A percentile compares a stretch with the other conserved stretches of the same genome.
Evolutionary conservation across 1,140 invertebrate genomes (phyloP).

Genomic region (Centruroides sculpturatus): DNA sequence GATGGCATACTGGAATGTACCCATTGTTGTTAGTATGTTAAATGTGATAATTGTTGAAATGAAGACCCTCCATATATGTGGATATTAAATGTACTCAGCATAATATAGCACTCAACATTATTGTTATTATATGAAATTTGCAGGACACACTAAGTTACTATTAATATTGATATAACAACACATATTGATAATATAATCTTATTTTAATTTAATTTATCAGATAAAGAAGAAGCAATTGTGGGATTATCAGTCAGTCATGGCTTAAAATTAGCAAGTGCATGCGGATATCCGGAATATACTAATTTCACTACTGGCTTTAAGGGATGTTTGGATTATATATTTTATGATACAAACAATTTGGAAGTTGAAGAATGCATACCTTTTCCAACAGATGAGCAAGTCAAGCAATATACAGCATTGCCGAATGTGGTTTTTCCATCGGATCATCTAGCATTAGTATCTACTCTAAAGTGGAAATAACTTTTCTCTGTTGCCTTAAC

Average conservation of each 20-base stretch:
- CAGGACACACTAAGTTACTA: background rate
- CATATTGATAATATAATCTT: too few species aligned
- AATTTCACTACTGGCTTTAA: constrained; percentile 70
- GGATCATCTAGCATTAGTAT: constrained; percentile 76
- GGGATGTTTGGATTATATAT: constrained; percentile 85
- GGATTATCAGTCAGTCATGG: constrained; percentile 56
- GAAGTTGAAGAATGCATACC: constrained; percentile 41
- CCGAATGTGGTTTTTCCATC: constrained; percentile 79
- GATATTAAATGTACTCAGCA: too few species aligned
- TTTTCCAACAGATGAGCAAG: constrained; percentile 56
- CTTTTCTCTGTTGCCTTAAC: too few species aligned
- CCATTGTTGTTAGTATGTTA: too few species aligned
- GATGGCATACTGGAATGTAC: too few species aligned
- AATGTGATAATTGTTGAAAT: too few species aligned
- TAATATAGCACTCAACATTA: too few species aligned
- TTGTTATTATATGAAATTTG: too few species aligned
- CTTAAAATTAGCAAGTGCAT: constrained; percentile 31
- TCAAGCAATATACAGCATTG: constrained; percentile 50
- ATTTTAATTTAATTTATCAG: constrained; percentile 27
- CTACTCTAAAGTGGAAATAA: constrained; percentile 50
- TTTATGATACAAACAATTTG: constrained; percentile 21
- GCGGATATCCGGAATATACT: constrained; percentile 47
- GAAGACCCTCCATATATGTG: too few species aligned
- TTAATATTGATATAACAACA: background rate
- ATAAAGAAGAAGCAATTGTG: constrained; percentile 44